A percentile compares a stretch with the other conserved stretches of the same genome.
These are phyloP conservation scores for Podargus strigoides DNA, from an alignment of 2,797 vertebrate genomes.

Conservation along the genomic window DNA sequence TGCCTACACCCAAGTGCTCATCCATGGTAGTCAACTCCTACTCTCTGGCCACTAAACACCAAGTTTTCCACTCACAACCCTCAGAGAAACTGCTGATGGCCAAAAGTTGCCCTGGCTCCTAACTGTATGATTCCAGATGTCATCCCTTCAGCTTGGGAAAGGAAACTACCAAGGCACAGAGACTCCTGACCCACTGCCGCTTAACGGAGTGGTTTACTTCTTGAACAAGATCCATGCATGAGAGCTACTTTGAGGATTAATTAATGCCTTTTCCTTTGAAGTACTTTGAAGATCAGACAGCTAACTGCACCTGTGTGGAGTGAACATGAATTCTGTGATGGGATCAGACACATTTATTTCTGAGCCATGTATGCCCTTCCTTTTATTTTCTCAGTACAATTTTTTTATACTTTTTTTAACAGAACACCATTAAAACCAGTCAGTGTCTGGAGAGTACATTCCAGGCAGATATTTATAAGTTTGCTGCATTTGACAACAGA, in stretches of 20 bases:
- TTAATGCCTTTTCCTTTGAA: not conserved
- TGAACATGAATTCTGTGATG: not conserved
- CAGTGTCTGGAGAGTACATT: not conserved
- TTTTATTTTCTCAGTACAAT: not conserved
- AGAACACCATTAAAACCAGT: not conserved
- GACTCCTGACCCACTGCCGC: not conserved
- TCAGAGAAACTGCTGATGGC: accelerated
- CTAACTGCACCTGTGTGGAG: not conserved
- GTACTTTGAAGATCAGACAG: not conserved
- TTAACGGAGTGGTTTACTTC: not conserved
- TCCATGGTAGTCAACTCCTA: accelerated
- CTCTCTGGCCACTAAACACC: not conserved
- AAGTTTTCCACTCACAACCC: not conserved
- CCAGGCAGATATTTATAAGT: slow-evolving; percentile 9
- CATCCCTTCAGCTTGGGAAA: not conserved
- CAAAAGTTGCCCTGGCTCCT: not conserved
- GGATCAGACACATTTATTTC: not conserved
- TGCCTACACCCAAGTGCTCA: accelerated
- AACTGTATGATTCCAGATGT: not conserved
- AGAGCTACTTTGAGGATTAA: not conserved
- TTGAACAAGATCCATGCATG: not conserved
- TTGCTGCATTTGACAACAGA: not conserved
- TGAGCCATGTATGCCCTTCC: not conserved
- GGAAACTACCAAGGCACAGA: accelerated
- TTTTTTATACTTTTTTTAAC: not conserved